Percentiles rank a stretch among this genome's conserved stretches.
Conservation (phyloP, 2,113 vertebrate genomes). For the Microcebus ravelobensis region DNA sequence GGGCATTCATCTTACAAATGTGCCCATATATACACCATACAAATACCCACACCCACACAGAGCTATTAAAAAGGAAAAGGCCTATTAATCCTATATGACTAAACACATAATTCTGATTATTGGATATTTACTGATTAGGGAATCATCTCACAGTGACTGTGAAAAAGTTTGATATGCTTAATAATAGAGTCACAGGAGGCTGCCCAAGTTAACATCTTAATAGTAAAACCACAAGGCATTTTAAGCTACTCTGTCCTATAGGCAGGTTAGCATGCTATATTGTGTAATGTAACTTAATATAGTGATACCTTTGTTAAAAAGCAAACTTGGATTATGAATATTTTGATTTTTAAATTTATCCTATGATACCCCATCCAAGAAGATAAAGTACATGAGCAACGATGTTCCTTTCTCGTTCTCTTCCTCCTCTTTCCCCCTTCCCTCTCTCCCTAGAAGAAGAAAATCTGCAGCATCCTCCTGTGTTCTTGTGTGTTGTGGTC, state of each 20-base stretch:
- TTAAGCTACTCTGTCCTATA: neutral
- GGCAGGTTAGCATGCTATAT: neutral
- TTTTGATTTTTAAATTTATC: neutral
- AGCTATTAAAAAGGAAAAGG: neutral
- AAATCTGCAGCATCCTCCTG: neutral
- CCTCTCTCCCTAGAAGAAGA: neutral
- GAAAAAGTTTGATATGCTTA: neutral
- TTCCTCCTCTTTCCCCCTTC: neutral
- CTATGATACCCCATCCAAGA: neutral
- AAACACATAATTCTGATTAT: neutral
- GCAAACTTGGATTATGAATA: neutral
- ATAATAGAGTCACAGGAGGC: neutral
- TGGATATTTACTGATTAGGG: neutral
- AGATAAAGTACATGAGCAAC: neutral
- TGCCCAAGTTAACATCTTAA: neutral
- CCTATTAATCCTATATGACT: neutral
- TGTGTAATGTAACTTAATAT: neutral
- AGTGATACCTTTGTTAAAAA: neutral
- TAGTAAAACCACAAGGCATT: neutral
- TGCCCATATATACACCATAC: neutral
- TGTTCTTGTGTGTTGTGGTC: neutral
- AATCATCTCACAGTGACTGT: neutral
- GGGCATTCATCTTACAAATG: neutral
- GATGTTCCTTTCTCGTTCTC: neutral
- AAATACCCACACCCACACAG: neutral